phyloP scores from a whole-genome alignment of 1,140 invertebrate species.

The Drosophila biarmipes region DNA sequence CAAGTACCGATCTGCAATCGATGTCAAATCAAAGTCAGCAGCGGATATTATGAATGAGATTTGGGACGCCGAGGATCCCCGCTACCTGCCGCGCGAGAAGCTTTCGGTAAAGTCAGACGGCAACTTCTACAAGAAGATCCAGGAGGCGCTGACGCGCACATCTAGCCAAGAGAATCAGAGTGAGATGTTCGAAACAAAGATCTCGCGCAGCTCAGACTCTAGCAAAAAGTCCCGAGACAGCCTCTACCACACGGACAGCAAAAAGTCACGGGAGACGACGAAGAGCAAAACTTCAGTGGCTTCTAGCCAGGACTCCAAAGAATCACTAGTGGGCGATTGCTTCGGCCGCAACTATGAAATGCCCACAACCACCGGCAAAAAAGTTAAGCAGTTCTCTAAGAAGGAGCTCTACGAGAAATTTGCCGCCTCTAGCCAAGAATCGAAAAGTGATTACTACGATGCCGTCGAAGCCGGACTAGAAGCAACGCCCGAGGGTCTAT shows the following conservation, averaged over 20 bases:
- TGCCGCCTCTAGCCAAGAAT: constrained; percentile 88
- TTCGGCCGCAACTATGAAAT: constrained; percentile 83
- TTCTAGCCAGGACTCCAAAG: constrained; percentile 88
- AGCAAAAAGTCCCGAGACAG: constrained; percentile 87
- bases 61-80: constrained; percentile 88
- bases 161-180: constrained; percentile 89
- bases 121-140: constrained; percentile 88
- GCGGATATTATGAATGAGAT: constrained; percentile 86
- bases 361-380: constrained; percentile 83
- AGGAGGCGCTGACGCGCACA: constrained; percentile 87
- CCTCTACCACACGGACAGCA: constrained; percentile 87
- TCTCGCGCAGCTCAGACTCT: constrained; percentile 87
- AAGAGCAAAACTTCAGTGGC: constrained; percentile 87
- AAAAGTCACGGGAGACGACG: constrained; percentile 87
- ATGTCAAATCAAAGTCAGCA: constrained; percentile 87
- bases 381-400: constrained; percentile 77
- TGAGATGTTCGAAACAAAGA: constrained; percentile 88
- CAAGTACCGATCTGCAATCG: constrained; percentile 81
- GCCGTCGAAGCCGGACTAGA: constrained; percentile 71
- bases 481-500: constrained; percentile 50
- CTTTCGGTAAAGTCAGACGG: constrained; percentile 88
- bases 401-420: constrained; percentile 84
- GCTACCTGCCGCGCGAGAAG: constrained; percentile 88
- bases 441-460: constrained; percentile 88
- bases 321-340: constrained; percentile 77